These are phyloP conservation scores for Heterodera carotae DNA, from an alignment of 1,140 invertebrate species.

Conservation along the genomic window DNA sequence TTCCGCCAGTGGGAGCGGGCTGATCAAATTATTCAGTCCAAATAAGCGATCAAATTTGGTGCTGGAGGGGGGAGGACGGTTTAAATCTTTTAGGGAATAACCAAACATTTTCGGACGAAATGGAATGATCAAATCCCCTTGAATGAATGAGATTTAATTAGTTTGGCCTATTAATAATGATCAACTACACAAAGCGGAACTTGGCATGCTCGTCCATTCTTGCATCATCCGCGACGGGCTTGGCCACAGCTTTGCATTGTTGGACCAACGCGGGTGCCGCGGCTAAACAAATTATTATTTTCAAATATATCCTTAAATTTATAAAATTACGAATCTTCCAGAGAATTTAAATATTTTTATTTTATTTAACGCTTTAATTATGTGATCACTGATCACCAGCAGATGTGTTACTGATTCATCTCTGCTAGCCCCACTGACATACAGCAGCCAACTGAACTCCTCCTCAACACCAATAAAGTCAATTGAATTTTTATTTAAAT, in stretches of 20 bases:
- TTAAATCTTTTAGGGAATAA: no score
- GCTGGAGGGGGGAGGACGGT: background rate
- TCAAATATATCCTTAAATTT: background rate
- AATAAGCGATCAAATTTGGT: no score
- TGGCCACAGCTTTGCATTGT: constrained; percentile 49
- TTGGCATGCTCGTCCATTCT: constrained; percentile 55
- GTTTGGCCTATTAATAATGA: background rate
- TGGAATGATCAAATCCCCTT: no score
- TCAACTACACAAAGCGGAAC: constrained; percentile 29
- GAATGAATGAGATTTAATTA: no score
- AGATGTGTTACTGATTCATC: constrained; percentile 50
- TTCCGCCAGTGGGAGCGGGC: background rate
- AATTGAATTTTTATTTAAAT: background rate
- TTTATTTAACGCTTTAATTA: background rate
- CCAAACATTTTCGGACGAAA: no score
- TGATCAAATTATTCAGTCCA: background rate
- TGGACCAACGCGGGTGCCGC: constrained; percentile 54
- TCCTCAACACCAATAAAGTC: constrained; percentile 46
- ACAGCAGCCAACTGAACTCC: constrained; percentile 37
- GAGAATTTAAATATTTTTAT: background rate
- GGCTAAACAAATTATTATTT: background rate
- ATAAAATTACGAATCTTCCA: background rate
- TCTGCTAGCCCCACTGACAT: constrained; percentile 42
- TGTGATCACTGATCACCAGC: no score
- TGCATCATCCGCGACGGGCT: constrained; percentile 52